Percentiles rank a stretch among this genome's conserved stretches.
Conservation (phyloP, 1,140 invertebrate species). For the Oryctes rhinoceros region DNA sequence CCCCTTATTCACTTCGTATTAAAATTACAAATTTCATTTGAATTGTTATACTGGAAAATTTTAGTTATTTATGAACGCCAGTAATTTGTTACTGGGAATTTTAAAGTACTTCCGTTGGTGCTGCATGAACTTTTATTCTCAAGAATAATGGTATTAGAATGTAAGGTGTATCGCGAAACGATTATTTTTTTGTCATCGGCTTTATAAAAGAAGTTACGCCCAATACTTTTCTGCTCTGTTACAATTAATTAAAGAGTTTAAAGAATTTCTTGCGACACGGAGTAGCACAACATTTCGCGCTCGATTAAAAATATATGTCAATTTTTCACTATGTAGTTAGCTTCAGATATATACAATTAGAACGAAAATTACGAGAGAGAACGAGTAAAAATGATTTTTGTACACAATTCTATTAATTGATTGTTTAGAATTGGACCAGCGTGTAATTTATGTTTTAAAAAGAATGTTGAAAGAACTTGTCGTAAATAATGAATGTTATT, state of each 20-base stretch:
- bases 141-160: too few relatives aligned
- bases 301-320: slow-evolving; percentile 21
- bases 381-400: neutral
- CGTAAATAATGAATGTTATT: too few relatives aligned
- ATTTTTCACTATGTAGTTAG: slow-evolving; percentile 4
- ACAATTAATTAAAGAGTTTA: neutral
- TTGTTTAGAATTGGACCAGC: neutral
- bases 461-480: too few relatives aligned
- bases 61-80: slow-evolving; percentile 12
- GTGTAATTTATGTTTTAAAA: neutral
- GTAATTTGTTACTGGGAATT: neutral
- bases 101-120: neutral
- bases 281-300: neutral
- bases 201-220: neutral
- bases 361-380: neutral
- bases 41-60: slow-evolving; percentile 28
- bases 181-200: neutral
- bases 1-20: slow-evolving; percentile 24
- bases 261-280: neutral
- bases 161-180: neutral
- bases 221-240: neutral
- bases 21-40: slow-evolving; percentile 35
- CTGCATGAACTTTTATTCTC: neutral
- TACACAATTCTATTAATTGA: neutral
- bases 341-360: slow-evolving; percentile 18